A percentile compares a stretch with the other conserved stretches of the same genome.
Evolutionary conservation across 2,797 vertebrate species (phyloP).

Genomic region (Coilia nasus): DNA sequence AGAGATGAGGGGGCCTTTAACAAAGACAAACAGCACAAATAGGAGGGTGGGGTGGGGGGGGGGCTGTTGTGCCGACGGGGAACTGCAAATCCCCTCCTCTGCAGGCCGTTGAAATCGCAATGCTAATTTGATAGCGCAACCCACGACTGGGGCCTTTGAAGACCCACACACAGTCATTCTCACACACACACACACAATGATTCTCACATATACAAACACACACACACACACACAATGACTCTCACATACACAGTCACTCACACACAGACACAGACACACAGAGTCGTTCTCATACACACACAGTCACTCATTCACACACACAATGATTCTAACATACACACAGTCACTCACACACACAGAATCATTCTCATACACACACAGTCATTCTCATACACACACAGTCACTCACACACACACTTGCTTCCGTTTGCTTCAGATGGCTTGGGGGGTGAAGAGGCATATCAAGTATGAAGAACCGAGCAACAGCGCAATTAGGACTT

Average conservation of each 20-base stretch:
- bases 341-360: neutral
- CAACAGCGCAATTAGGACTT: neutral
- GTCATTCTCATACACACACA: too few relatives aligned
- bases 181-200: neutral
- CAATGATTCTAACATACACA: neutral
- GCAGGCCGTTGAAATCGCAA: neutral
- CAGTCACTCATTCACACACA: neutral
- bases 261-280: neutral
- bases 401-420: neutral
- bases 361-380: neutral
- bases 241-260: too few relatives aligned
- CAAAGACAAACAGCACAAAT: too few relatives aligned
- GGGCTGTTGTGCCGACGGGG: neutral
- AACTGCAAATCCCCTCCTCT: slow-evolving; percentile 12
- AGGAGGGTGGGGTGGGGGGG: neutral
- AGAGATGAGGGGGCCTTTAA: neutral
- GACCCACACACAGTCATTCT: neutral
- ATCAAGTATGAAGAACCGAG: neutral
- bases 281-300: too few relatives aligned
- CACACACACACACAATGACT: neutral
- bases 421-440: neutral
- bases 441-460: neutral
- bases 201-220: neutral
- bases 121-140: slow-evolving; percentile 7
- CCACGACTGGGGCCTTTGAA: neutral